phyloP scores from a whole-genome alignment of 92 coral and sea anemone genomes.

The Muricea muricata region DNA sequence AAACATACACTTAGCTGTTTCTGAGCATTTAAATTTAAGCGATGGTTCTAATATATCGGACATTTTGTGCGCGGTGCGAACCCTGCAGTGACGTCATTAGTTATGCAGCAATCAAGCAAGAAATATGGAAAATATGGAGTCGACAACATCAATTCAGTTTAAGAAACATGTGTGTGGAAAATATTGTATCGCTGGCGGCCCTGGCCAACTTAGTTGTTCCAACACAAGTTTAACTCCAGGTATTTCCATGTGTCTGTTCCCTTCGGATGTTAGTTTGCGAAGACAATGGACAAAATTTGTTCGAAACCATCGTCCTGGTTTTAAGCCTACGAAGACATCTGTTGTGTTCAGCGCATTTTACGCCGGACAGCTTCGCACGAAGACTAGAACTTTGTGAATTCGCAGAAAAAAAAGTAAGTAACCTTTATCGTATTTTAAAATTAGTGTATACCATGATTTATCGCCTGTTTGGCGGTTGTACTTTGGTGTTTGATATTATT shows the following conservation, averaged over 20 bases:
- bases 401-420: no score
- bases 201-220: not conserved
- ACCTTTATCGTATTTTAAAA: no score
- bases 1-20: not conserved
- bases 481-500: no score
- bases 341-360: constrained; percentile 34
- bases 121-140: not conserved
- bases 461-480: no score
- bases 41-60: not conserved
- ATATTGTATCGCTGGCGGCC: not conserved
- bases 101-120: not conserved
- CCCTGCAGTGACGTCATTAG: not conserved
- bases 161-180: not conserved
- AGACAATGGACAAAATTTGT: constrained; percentile 1
- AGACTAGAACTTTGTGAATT: not conserved
- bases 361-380: constrained; percentile 14
- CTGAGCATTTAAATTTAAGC: not conserved
- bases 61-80: not conserved
- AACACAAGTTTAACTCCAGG: not conserved
- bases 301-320: not conserved
- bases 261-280: not conserved
- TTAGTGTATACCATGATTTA: no score
- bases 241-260: constrained; percentile 12
- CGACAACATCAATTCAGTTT: not conserved
- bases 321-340: constrained; percentile 5